Percentiles rank a stretch among this genome's conserved stretches.
phyloP scores from a whole-genome alignment of 2,113 vertebrate species.

The Corythaeola cristata region DNA sequence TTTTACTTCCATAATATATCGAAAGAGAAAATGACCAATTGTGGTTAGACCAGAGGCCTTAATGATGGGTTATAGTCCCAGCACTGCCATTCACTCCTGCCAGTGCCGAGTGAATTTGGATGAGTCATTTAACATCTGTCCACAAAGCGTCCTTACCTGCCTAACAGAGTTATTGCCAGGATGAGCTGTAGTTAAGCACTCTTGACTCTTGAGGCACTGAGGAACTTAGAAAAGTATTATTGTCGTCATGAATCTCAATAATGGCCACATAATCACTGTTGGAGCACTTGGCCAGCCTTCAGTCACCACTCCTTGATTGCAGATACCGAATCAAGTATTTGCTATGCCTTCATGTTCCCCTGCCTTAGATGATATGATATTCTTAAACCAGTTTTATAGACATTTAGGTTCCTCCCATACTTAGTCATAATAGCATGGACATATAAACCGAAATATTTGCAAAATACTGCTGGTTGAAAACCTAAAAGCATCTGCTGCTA shows the following conservation, averaged over 20 bases:
- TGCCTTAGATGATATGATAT: neutral
- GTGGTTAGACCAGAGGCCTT: neutral
- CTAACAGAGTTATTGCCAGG: neutral
- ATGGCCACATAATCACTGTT: neutral
- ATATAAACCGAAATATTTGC: neutral
- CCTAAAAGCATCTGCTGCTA: neutral
- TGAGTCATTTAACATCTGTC: neutral
- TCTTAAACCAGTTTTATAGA: neutral
- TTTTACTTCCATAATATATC: neutral
- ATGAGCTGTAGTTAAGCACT: neutral
- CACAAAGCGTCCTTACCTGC: neutral
- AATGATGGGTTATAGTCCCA: neutral
- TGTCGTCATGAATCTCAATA: neutral
- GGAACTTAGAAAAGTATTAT: neutral
- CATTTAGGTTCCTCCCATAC: neutral
- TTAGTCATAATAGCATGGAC: neutral
- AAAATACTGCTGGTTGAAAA: neutral
- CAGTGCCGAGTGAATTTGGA: neutral
- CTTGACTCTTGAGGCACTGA: neutral
- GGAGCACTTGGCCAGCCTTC: neutral
- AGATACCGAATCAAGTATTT: neutral
- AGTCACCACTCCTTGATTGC: neutral
- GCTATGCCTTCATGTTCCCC: neutral
- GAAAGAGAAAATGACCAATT: neutral
- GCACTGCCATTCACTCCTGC: neutral